phyloP scores from a whole-genome alignment of 2,113 vertebrate species.

The Tupaia chinensis region DNA sequence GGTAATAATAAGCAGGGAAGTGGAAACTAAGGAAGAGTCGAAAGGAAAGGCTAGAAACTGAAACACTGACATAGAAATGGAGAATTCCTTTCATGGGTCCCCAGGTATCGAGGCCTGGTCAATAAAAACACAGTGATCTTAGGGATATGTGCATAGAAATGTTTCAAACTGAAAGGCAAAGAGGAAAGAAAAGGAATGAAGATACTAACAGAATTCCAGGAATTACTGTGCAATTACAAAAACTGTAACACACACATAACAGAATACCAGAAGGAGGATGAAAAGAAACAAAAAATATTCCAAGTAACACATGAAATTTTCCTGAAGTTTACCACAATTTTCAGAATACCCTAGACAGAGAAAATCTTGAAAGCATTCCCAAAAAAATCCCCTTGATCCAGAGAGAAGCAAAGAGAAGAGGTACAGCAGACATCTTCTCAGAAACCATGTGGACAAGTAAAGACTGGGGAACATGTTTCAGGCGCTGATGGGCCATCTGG shows the following conservation, averaged over 20 bases:
- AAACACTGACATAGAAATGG: background rate
- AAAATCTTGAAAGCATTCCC: background rate
- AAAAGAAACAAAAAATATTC: background rate
- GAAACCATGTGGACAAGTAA: background rate
- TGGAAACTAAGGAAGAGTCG: background rate
- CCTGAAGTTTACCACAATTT: too few species aligned
- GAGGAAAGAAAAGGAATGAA: background rate
- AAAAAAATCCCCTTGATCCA: background rate
- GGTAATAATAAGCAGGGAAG: background rate
- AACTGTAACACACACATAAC: background rate
- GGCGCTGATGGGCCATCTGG: too few species aligned
- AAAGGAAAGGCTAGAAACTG: background rate
- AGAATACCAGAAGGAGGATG: background rate
- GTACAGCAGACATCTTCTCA: background rate
- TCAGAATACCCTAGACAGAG: background rate
- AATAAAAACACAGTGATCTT: background rate
- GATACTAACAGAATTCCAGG: background rate
- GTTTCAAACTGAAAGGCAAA: background rate
- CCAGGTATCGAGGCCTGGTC: background rate
- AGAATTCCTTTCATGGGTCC: background rate
- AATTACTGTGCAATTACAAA: background rate
- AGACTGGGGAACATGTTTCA: too few species aligned
- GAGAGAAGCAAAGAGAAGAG: background rate
- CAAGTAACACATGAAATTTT: background rate
- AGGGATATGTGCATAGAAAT: background rate